Evolutionary conservation across 2,888 invertebrate genomes (phyloP).

Genomic region (Pammene fasciana): DNA sequence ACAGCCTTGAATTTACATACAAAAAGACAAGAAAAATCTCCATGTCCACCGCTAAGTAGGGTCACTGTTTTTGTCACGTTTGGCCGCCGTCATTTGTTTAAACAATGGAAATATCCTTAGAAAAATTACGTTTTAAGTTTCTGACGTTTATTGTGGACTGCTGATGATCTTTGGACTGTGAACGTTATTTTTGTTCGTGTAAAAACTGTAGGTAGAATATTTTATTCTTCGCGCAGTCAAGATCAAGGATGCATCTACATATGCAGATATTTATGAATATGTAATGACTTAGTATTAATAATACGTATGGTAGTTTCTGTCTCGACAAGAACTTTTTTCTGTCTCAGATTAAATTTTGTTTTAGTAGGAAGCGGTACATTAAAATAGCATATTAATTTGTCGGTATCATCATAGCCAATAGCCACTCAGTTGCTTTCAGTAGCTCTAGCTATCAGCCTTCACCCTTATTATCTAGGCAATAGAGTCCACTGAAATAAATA

Average conservation of each 20-base stretch:
- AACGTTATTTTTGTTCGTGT: not conserved
- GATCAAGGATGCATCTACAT: not conserved
- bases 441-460: no score
- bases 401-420: no score
- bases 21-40: constrained; percentile 71
- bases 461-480: no score
- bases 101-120: constrained; percentile 38
- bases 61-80: constrained; percentile 68
- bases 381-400: no score
- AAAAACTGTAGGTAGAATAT: constrained; percentile 5
- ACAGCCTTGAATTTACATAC: constrained; percentile 71
- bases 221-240: constrained; percentile 8
- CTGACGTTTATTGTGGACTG: constrained; percentile 25
- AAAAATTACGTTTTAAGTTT: constrained; percentile 28
- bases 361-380: no score
- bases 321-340: not conserved
- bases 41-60: constrained; percentile 56
- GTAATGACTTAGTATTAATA: not conserved
- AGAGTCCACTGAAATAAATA: no score
- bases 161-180: constrained; percentile 28
- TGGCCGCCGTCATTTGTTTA: constrained; percentile 35
- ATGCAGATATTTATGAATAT: not conserved
- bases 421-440: no score
- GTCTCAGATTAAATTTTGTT: no score
- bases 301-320: not conserved